Base-by-base conservation (phyloP, 2,113 vertebrate species). In the Scatophagus argus region DNA sequence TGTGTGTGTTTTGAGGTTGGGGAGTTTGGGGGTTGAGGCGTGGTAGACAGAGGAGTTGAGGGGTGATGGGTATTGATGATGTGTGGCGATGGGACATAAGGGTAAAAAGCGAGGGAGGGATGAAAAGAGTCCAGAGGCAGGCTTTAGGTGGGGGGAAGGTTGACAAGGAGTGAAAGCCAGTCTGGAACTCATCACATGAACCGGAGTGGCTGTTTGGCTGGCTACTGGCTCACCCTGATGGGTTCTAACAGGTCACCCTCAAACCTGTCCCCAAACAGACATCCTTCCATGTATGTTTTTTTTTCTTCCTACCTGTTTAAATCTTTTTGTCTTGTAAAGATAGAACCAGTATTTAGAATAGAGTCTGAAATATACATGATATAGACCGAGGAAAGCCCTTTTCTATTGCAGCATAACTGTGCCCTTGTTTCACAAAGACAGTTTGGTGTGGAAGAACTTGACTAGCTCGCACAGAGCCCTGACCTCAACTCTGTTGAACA, bases 61-160 rank as follows among this genome's bases (percentile, higher is more conserved):
- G 76, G 70, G 85, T 93, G 77, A 92, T 83, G 78, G 75, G 88
- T 93, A 92, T 92, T 94, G 92, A 93, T 93, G 92, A 91, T 91
- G 91, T 91, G 91, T 39, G 73, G 84, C 47, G 25, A 83, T 87
- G 87, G 75, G 91, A 92, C 85, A 82, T 74, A 46, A 56, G 87
- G 77, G 84, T 83, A 71, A 71, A 77, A 61, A 73, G 52, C 1
- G 11, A 73, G 62, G 69, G 65, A 75, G 36, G 79, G 68, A 73
- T 81, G 71, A 64, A 76, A 77, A 56, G 68, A 80, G 81, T 74
- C 73, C 62, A 76, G 69, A 70, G 59, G 58, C 56, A 84, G 74
- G 54, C 69, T 86, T 59, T 78, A 38, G 58, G 49, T 44, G 61
- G 49, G 60, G 46, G 60, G 70, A 27, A 13, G 73, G 59, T 23